Conservation (phyloP, 2,888 invertebrate genomes). For the Sesia apiformis region DNA sequence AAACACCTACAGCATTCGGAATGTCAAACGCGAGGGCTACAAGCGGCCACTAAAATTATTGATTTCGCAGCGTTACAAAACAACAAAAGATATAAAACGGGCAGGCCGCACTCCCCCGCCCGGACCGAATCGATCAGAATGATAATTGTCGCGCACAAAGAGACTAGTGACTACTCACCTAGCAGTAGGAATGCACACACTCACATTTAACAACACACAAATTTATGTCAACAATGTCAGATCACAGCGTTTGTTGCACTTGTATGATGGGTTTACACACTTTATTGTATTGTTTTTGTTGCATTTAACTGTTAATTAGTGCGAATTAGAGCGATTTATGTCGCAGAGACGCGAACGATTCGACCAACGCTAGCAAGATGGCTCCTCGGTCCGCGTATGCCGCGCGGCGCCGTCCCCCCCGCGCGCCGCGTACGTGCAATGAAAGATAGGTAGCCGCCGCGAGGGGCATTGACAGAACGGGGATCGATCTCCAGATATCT, state of each 20-base stretch:
- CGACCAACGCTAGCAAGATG: conserved; percentile 70
- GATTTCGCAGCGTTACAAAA: conserved; percentile 67
- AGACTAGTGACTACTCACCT: conserved; percentile 63
- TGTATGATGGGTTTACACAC: conserved; percentile 25
- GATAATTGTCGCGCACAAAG: conserved; percentile 74
- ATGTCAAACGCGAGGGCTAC: conserved; percentile 24
- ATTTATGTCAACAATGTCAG: conserved; percentile 43
- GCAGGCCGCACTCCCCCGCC: conserved; percentile 64
- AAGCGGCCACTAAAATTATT: conserved; percentile 68
- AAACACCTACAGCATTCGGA: conserved; percentile 14
- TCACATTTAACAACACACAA: conserved; percentile 55
- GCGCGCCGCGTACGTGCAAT: conserved; percentile 68
- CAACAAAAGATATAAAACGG: conserved; percentile 73
- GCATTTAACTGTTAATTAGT: conserved; percentile 58
- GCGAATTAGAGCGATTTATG: conserved; percentile 62
- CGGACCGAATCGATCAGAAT: conserved; percentile 66
- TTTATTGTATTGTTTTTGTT: conserved; percentile 24
- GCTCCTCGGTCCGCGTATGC: conserved; percentile 57
- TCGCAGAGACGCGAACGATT: conserved; percentile 64
- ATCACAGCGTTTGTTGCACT: conserved; percentile 25
- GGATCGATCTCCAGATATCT: conserved; percentile 33
- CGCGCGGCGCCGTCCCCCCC: conserved; percentile 50
- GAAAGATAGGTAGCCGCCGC: conserved; percentile 69
- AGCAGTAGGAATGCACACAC: conserved; percentile 63
- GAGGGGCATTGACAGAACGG: conserved; percentile 36